Conservation (phyloP, 1,140 invertebrate genomes). For the Drosophila funebris region DNA sequence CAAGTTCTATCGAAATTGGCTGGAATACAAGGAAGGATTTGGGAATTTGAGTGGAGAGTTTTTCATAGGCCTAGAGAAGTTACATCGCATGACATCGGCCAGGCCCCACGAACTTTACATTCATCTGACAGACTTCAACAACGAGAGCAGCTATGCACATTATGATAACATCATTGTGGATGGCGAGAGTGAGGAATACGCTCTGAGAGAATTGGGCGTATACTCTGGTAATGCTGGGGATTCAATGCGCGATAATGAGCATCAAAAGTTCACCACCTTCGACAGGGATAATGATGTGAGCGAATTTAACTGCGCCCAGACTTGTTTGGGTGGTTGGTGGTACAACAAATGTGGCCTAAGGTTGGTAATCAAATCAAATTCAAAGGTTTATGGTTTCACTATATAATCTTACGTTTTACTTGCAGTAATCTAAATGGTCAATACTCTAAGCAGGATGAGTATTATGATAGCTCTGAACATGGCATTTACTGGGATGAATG, state of each 20-base stretch:
- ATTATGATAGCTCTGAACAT: conserved; percentile 26
- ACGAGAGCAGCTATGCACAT: conserved; percentile 85
- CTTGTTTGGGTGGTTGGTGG: conserved; percentile 87
- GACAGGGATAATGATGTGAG: conserved; percentile 89
- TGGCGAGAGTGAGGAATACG: conserved; percentile 86
- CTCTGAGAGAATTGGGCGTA: conserved; percentile 86
- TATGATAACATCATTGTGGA: conserved; percentile 88
- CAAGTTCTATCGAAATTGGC: conserved; percentile 42
- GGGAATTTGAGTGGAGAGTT: conserved; percentile 50
- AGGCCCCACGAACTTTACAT: conserved; percentile 82
- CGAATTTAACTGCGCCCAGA: conserved; percentile 87
- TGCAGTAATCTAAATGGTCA: conserved; percentile 55
- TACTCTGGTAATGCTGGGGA: conserved; percentile 88
- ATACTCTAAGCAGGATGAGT: conserved; percentile 22
- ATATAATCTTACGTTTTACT: neutral
- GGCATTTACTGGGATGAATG: conserved; percentile 45
- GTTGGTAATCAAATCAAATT: conserved; percentile 17
- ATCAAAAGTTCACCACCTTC: conserved; percentile 88
- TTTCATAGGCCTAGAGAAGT: conserved; percentile 51
- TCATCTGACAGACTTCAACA: conserved; percentile 86
- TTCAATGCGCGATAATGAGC: conserved; percentile 87
- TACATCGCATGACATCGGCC: conserved; percentile 38
- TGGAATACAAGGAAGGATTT: conserved; percentile 45
- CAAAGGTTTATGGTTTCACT: neutral
- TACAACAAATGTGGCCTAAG: conserved; percentile 83